Base-by-base conservation (phyloP, 2,888 invertebrate genomes). In the Trachelus stipa region DNA sequence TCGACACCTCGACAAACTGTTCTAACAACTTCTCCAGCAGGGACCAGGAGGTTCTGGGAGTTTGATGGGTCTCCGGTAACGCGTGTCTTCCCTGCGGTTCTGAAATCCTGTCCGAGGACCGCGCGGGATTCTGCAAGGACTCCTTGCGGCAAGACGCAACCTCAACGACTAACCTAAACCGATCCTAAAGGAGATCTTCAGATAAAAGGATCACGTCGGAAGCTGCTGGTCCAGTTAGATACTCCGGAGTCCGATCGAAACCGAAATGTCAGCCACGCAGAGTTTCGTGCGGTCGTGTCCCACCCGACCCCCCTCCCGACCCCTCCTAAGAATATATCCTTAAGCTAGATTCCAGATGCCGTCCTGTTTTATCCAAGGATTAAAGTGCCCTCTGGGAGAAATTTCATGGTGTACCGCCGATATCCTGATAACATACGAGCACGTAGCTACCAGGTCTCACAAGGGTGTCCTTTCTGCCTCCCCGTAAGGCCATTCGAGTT, bases 331-430 rank as follows among this genome's bases (percentile, higher is more conserved):
- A 56, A 56, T 56, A 56, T 23, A 56, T 56, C 23, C 56, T 15
- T 23, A 56, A 23, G 9, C 56, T 56, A 23, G 56, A 56, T 56
- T 56, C 23, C 56, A 56, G 56, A 56, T 56, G 56, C 56, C 23
- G 56, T 56, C 56, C 56, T 9, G 23, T 75, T 23, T 75, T 56
- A 74, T 56, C 76, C 76, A 75, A 76, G 75, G 80, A 79, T 80
- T 80, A 76, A 80, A 79, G 40, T 68, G 73, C 69, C 80, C 79
- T 33, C 37, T 34, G 77, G 77, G 75, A 79, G 78, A 79, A 81
- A 75, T 81, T 79, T 79, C 75, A 79, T 56, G 56, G 56, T 15
- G 40, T 56, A 56, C 23, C 56, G 23, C 56, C 56, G 56, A 56
- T 56, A 56, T 23, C 56, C 56, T 56, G 56, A 23, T 56, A 56